phyloP scores from a whole-genome alignment of 2,113 vertebrate species.

The Xiphias gladius region DNA sequence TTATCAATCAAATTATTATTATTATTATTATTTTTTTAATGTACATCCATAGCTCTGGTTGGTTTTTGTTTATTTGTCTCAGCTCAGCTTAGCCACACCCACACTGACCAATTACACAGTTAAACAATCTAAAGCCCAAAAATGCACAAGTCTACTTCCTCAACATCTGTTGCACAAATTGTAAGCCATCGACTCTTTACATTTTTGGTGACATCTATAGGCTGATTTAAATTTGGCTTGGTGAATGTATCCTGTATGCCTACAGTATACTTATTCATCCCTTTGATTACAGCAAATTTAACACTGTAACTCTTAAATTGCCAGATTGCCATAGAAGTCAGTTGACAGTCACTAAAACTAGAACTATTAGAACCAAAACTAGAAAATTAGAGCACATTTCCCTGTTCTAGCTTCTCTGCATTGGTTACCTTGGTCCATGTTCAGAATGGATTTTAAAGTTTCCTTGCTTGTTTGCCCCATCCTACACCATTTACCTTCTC shows the following conservation, averaged over 20 bases:
- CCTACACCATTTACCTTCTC: conserved; percentile 13
- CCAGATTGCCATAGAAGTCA: not conserved
- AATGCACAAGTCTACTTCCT: conserved; percentile 12
- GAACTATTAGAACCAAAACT: not conserved
- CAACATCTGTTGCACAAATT: not conserved
- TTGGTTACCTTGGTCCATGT: not conserved
- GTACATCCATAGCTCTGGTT: not conserved
- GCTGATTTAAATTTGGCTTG: not conserved
- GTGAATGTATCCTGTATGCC: not conserved
- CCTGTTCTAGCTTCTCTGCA: not conserved
- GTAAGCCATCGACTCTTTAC: not conserved
- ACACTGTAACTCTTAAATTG: not conserved
- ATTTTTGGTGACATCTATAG: not conserved
- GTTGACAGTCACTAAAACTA: not conserved
- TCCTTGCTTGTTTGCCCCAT: not conserved
- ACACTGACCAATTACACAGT: not conserved
- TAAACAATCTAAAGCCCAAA: not conserved
- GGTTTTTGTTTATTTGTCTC: conserved; percentile 19
- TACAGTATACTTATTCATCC: not conserved
- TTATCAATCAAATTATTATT: conserved; percentile 27
- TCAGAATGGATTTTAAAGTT: not conserved
- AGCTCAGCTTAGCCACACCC: not conserved
- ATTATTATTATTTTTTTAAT: conserved; percentile 11
- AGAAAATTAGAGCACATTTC: not conserved
- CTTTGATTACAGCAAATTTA: not conserved